Evolutionary conservation across 1,140 invertebrate genomes (phyloP).

Genomic region (Caligus rogercresseyi): DNA sequence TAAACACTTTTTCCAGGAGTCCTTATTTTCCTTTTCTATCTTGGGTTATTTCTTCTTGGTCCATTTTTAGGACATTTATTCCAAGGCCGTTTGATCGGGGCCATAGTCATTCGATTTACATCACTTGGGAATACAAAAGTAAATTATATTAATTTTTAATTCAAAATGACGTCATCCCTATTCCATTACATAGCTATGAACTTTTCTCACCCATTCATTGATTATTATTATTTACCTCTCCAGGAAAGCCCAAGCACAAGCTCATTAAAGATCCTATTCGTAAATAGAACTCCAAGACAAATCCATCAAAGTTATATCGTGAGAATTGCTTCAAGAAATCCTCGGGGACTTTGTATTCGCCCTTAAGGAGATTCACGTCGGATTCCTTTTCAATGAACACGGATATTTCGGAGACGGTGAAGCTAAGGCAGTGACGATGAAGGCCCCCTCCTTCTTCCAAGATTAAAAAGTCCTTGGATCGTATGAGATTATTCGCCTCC

Average conservation of each 20-base stretch:
- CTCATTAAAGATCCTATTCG: conserved; percentile 11
- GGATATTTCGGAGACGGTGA: conserved; percentile 9
- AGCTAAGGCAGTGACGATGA: conserved; percentile 7
- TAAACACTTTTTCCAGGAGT: too few species aligned
- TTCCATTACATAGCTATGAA: not conserved
- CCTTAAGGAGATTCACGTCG: conserved; percentile 8
- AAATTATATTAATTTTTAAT: too few species aligned
- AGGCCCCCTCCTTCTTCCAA: not conserved
- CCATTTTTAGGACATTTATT: too few species aligned
- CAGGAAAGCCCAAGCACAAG: conserved; percentile 13
- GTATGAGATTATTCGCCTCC: conserved; percentile 8
- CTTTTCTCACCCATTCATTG: too few species aligned
- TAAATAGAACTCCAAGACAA: conserved; percentile 13
- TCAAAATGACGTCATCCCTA: too few species aligned
- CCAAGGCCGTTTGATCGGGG: too few species aligned
- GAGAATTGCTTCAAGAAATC: conserved; percentile 10
- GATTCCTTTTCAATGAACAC: not conserved
- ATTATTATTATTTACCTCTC: not conserved
- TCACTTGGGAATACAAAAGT: too few species aligned
- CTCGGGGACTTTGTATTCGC: not conserved
- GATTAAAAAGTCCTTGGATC: conserved; percentile 5
- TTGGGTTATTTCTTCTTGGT: too few species aligned
- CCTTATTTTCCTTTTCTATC: too few species aligned
- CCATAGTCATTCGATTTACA: too few species aligned
- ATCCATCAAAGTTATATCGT: conserved; percentile 16